Percentiles rank a stretch among this genome's conserved stretches.
Evolutionary conservation across 2,113 vertebrate genomes (phyloP).

Genomic region (Prinia subflava): DNA sequence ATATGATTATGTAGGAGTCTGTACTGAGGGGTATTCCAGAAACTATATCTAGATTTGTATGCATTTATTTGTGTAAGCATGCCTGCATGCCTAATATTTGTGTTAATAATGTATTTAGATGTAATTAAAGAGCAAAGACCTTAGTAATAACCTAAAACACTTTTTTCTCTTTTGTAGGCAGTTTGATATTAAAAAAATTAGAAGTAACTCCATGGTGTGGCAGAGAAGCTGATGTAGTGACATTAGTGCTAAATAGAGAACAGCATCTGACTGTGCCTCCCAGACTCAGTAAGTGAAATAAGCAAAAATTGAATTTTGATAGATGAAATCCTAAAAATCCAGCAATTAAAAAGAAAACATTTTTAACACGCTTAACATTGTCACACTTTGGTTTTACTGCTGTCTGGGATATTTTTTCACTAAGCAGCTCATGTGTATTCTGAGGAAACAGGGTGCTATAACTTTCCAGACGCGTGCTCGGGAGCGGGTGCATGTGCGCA

Average conservation of each 20-base stretch:
- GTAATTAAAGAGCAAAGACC: not conserved
- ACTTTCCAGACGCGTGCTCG: not conserved
- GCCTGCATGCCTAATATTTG: not conserved
- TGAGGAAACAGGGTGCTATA: not conserved
- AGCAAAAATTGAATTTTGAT: conserved; percentile 6
- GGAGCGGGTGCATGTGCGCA: not conserved
- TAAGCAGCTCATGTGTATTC: not conserved
- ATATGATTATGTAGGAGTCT: conserved; percentile 46
- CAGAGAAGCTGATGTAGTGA: conserved; percentile 28
- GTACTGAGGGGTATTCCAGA: conserved; percentile 43
- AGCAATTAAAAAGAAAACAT: not conserved
- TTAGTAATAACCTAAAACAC: not conserved
- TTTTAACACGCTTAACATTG: not conserved
- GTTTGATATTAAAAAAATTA: not conserved
- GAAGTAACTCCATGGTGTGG: not conserved
- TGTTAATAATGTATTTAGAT: not conserved
- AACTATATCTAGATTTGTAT: not conserved
- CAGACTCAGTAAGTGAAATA: conserved; percentile 15
- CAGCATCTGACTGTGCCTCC: conserved; percentile 1
- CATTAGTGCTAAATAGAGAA: conserved; percentile 14
- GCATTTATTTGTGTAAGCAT: not conserved
- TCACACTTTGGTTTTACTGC: not conserved
- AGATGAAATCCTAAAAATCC: not conserved
- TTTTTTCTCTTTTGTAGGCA: not conserved
- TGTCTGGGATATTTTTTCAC: not conserved